Base-by-base conservation (phyloP, 2,888 invertebrate species). In the Crossocerus cetratus region DNA sequence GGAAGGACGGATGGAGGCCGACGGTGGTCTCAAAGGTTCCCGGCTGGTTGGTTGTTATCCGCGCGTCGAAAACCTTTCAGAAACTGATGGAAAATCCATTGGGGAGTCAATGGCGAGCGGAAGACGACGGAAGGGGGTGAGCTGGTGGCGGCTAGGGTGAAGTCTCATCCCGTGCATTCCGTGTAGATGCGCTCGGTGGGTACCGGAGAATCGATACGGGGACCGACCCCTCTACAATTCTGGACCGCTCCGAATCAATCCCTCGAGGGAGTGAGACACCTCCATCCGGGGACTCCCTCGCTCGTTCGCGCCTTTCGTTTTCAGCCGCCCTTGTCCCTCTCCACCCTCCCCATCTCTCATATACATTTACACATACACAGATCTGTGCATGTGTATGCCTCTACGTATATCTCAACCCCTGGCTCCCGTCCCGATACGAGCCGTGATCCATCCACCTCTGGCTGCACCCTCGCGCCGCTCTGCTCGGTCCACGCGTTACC, bases 231-330 rank as follows among this genome's bases (percentile, higher is more conserved):
- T 45, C 65, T 58, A 42, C 54, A 70, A 58, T 54, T 67, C 70
- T 74, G 82, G 79, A 79, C 82, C 81, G 67, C 71, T 70, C 54
- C 79, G 74, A 81, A 82, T 81, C 82, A 74, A 82, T 75, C 77
- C 81, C 82, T 74, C 63, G 82, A 76, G 32, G 32, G 77, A 77
- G 74, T 80, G 72, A 69, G 70, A 68, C 66, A 11, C 2, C 11
- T 32, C 32, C 8, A 32, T 32, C 32, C 32, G 8, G 8, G 8
- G 32, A 32, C 32, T 32, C 32, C 32, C 32, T 32, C 32, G 8
- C 32, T 32, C 32, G 32, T 63, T 69, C 60, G 71, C 61, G 66
- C 78, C 77, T 81, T 81, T 81, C 81, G 77, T 79, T 82, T 77
- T 66, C 74, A 75, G 60, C 61, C 75, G 32, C 32, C 54, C 56